These are phyloP conservation scores for Cyphomyrus plagiostoma DNA, from an alignment of 2,113 vertebrate genomes.

Conservation along the genomic window DNA sequence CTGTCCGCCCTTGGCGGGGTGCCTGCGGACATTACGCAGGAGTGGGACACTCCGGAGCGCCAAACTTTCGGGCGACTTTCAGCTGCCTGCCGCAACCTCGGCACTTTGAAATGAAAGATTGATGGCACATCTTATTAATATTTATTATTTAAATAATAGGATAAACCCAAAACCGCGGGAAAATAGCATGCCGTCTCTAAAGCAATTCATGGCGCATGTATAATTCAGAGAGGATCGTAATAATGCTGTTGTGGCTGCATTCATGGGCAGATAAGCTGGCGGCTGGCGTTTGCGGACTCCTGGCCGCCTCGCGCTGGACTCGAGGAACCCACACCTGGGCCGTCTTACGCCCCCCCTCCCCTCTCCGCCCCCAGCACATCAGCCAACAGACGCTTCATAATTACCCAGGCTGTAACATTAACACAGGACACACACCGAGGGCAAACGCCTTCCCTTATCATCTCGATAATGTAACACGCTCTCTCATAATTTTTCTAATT, in stretches of 20 bases:
- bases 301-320: neutral
- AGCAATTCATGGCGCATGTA: neutral
- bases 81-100: neutral
- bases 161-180: neutral
- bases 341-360: neutral
- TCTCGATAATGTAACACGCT: neutral
- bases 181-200: neutral
- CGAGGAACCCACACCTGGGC: neutral
- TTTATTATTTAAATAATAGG: slow-evolving; percentile 10
- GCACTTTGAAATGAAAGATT: neutral
- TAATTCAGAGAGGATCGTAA: slow-evolving; percentile 2
- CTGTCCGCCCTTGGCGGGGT: neutral
- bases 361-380: no score
- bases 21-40: no score
- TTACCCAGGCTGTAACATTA: neutral
- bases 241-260: neutral
- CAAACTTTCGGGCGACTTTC: neutral
- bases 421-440: neutral
- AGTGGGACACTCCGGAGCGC: neutral
- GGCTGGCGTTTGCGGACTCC: neutral
- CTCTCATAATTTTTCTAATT: neutral
- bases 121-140: neutral
- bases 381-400: neutral
- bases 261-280: neutral
- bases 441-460: neutral